A percentile compares a stretch with the other conserved stretches of the same genome.
These are phyloP conservation scores for Thalassarche chlororhynchos DNA, from an alignment of 2,113 vertebrate species.

Conservation along the genomic window DNA sequence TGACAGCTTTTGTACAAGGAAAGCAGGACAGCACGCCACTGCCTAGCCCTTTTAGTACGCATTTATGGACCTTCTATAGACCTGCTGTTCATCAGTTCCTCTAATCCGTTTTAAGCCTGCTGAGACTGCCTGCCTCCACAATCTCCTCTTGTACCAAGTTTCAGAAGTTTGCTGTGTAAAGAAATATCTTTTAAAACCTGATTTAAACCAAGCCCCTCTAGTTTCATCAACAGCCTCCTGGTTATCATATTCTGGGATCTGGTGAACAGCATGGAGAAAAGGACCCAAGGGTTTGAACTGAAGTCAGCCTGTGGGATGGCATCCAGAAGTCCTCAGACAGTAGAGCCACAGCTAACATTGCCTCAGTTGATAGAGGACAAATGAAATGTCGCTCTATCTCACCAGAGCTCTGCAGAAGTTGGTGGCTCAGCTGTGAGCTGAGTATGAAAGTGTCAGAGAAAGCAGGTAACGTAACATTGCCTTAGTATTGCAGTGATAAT, in stretches of 20 bases:
- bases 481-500: not conserved
- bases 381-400: not conserved
- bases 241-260: not conserved
- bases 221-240: not conserved
- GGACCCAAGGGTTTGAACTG: not conserved
- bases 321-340: not conserved
- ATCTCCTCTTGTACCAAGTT: not conserved
- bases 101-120: not conserved
- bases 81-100: not conserved
- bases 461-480: not conserved
- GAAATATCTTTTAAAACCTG: not conserved
- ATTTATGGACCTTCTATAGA: not conserved
- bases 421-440: not conserved
- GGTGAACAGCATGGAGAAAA: not conserved
- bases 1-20: not conserved
- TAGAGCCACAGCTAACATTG: not conserved
- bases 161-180: not conserved
- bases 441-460: not conserved
- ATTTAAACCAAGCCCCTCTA: not conserved
- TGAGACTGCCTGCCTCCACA: not conserved
- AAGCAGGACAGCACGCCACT: not conserved
- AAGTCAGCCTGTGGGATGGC: not conserved
- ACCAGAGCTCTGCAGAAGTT: not conserved
- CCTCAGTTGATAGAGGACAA: not conserved
- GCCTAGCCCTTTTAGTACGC: too few relatives aligned